Evolutionary conservation across 2,113 vertebrate species (phyloP), one percentile per base, ranked within the genome.

Genomic region (Indri indri): DNA sequence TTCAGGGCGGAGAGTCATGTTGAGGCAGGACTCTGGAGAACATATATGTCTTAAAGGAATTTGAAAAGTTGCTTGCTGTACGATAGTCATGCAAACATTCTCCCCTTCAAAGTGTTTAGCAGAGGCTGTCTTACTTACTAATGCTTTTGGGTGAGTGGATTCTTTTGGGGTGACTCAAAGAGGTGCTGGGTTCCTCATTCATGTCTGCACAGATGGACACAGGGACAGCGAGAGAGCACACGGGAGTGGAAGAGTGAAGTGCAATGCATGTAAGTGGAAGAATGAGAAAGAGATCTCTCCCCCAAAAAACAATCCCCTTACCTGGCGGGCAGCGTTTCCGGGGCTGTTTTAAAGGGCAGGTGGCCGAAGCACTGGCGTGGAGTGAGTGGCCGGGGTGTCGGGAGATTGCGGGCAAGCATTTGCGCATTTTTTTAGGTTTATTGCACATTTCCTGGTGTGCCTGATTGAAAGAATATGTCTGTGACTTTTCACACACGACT

Each of bases 401-500:
- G 59, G 27, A 20, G 37, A 8, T 52, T 37, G 1, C 17, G 61
- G 40, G 50, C 81, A 91, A 68, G 63, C 17, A 3, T 30, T 70
- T 34, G 8, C 18, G 61, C 66, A 34, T 93, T 27, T 77, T n/a
- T 97, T 92, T 73, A 94, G 71, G n/a, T 98, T 98, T 97, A 98
- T 91, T 98, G 88, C 50, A 74, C 73, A 68, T 97, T 98, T 98
- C 97, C 97, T 97, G 76, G 2, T 94, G 50, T 95, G 59, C 57
- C 76, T 97, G 97, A 94, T 87, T 95, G 96, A 98, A 97, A 97
- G 86, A 91, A 96, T 89, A 97, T 74, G 94, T 57, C 96, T 98
- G 97, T 82, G 93, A 97, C 61, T 97, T 98, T 97, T 98, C 96
- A 91, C 68, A 3, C 83, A 47, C 47, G 0, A 50, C 97, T 98